phyloP scores from a whole-genome alignment of 2,113 vertebrate genomes.

The Tachycineta bicolor region DNA sequence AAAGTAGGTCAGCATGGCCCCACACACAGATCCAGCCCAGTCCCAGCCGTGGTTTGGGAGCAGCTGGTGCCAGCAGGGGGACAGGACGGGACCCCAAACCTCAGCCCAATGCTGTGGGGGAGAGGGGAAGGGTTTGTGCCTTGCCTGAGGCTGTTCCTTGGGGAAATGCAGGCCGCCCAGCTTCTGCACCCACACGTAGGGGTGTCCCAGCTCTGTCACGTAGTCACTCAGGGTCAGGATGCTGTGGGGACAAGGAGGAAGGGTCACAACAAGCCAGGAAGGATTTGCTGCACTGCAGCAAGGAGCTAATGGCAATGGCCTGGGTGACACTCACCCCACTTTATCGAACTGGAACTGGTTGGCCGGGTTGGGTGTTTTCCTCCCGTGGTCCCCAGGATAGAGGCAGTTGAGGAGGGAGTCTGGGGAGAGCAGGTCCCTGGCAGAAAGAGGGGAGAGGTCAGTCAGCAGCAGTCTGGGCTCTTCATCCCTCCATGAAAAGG shows the following conservation, averaged over 20 bases:
- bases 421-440: conserved; percentile 89
- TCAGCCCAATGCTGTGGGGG: accelerated
- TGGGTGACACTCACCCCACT: conserved; percentile 85
- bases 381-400: conserved; percentile 89
- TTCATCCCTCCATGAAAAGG: accelerated
- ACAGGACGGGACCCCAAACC: neutral
- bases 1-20: accelerated
- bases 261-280: neutral
- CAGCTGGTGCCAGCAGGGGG: neutral
- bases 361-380: conserved; percentile 93
- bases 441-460: neutral
- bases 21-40: neutral
- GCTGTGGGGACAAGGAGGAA: conserved; percentile 66
- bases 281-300: neutral
- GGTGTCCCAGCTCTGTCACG: conserved; percentile 90
- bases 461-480: neutral
- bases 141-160: conserved; percentile 86
- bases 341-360: conserved; percentile 99
- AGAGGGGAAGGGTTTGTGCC: neutral
- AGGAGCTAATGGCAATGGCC: neutral
- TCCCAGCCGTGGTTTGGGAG: neutral
- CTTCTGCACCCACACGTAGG: conserved; percentile 95
- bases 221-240: conserved; percentile 90
- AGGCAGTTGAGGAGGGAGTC: conserved; percentile 91
- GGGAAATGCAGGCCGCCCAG: conserved; percentile 94